phyloP scores from a whole-genome alignment of 2,888 invertebrate species.

The Polymixis lichenea region DNA sequence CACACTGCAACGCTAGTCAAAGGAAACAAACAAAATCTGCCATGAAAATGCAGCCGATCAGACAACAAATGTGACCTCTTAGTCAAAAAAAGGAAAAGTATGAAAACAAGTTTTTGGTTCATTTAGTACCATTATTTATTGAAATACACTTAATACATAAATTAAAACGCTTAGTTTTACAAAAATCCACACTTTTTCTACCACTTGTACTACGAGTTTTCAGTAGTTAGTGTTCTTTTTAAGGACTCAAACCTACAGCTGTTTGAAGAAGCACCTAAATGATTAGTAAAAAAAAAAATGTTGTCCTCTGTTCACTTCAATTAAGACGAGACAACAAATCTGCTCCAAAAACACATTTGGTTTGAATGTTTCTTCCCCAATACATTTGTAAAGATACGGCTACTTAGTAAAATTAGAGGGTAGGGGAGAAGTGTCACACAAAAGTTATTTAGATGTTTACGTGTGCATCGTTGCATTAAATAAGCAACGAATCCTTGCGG shows the following conservation, averaged over 20 bases:
- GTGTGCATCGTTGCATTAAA: constrained; percentile 90
- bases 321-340: constrained; percentile 76
- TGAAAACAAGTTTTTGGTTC: background rate
- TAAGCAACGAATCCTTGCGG: constrained; percentile 89
- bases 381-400: constrained; percentile 88
- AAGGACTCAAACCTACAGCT: constrained; percentile 13
- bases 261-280: constrained; percentile 41
- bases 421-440: constrained; percentile 89
- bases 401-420: constrained; percentile 90
- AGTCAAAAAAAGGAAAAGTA: background rate
- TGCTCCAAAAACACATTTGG: constrained; percentile 81
- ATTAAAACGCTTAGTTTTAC: background rate
- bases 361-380: constrained; percentile 83
- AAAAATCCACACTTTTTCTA: background rate
- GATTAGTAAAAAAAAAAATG: constrained; percentile 43
- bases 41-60: background rate
- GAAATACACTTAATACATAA: background rate
- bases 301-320: constrained; percentile 57
- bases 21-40: constrained; percentile 3
- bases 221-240: background rate
- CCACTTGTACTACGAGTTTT: background rate
- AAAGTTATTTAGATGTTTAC: constrained; percentile 91
- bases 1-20: background rate
- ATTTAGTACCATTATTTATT: background rate
- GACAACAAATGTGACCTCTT: background rate